Evolutionary conservation across 1,140 invertebrate genomes (phyloP).

Genomic region (Antheraea mylitta): DNA sequence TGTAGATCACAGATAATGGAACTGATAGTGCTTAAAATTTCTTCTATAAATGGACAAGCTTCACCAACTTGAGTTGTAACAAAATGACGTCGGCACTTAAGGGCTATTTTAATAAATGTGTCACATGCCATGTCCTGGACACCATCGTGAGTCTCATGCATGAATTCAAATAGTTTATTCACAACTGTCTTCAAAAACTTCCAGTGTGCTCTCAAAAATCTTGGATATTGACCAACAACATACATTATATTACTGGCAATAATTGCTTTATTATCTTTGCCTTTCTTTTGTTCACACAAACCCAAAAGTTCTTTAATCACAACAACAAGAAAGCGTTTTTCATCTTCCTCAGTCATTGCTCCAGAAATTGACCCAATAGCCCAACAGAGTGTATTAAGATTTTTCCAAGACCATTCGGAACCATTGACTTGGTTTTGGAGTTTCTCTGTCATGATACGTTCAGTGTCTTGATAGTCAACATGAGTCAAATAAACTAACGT

Average conservation of each 20-base stretch:
- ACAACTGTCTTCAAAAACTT: slow-evolving; percentile 99
- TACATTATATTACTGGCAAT: slow-evolving; percentile 99
- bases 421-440: slow-evolving; percentile 99
- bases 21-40: slow-evolving; percentile 97
- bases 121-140: slow-evolving; percentile 99
- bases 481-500: slow-evolving; percentile 99
- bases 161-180: slow-evolving; percentile 99
- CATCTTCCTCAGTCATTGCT: slow-evolving; percentile 99
- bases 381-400: slow-evolving; percentile 99
- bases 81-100: slow-evolving; percentile 99
- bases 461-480: slow-evolving; percentile 98
- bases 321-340: slow-evolving; percentile 99
- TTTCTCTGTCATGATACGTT: slow-evolving; percentile 99
- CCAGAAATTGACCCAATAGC: slow-evolving; percentile 99
- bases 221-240: slow-evolving; percentile 99
- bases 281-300: slow-evolving; percentile 99
- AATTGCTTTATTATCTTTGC: slow-evolving; percentile 99
- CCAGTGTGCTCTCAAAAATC: slow-evolving; percentile 99
- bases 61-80: slow-evolving; percentile 98
- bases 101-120: slow-evolving; percentile 99
- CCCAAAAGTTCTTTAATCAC: slow-evolving; percentile 99
- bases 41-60: slow-evolving; percentile 98
- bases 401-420: slow-evolving; percentile 99
- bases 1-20: slow-evolving; percentile 99
- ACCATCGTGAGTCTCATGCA: slow-evolving; percentile 99